These are phyloP conservation scores for Pyrocephalus nanus DNA, from an alignment of 2,797 vertebrate genomes.

Conservation along the genomic window DNA sequence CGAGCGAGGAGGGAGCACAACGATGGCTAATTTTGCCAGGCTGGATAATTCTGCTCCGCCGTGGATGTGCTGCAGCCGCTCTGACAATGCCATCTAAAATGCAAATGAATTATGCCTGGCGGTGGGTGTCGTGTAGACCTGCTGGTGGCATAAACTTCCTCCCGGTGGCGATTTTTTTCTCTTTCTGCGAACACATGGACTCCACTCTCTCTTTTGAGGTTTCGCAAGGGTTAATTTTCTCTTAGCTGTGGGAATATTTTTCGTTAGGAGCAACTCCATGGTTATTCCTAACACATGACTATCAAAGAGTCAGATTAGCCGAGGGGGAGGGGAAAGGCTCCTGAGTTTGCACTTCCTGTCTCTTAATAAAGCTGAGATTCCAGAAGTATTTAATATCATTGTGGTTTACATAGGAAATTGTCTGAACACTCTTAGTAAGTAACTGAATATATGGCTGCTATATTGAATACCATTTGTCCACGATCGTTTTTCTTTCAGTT, in stretches of 20 bases:
- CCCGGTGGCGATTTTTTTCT: neutral
- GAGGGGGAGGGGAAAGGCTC: conserved; percentile 68
- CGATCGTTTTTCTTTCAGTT: conserved; percentile 69
- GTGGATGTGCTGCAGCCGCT: neutral
- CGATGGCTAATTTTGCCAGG: conserved; percentile 49
- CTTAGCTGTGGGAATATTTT: conserved; percentile 75
- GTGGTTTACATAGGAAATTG: conserved; percentile 77
- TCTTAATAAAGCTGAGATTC: conserved; percentile 77
- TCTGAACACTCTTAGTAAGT: conserved; percentile 73
- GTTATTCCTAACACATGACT: conserved; percentile 78
- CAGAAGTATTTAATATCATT: conserved; percentile 78
- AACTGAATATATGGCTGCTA: conserved; percentile 62
- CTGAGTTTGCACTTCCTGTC: conserved; percentile 75
- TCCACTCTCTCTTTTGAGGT: conserved; percentile 1
- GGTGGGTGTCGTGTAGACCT: neutral
- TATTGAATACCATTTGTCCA: conserved; percentile 56
- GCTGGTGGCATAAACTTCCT: conserved; percentile 48
- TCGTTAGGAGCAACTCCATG: conserved; percentile 68
- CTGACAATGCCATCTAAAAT: conserved; percentile 59
- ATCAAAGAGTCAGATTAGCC: conserved; percentile 76
- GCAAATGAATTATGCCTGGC: conserved; percentile 56
- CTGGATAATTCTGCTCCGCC: conserved; percentile 6
- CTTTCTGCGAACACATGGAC: neutral
- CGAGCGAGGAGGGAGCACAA: conserved; percentile 22
- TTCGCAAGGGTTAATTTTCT: conserved; percentile 72